Conservation (phyloP, 1,140 invertebrate genomes). For the Calephelis nemesis region DNA sequence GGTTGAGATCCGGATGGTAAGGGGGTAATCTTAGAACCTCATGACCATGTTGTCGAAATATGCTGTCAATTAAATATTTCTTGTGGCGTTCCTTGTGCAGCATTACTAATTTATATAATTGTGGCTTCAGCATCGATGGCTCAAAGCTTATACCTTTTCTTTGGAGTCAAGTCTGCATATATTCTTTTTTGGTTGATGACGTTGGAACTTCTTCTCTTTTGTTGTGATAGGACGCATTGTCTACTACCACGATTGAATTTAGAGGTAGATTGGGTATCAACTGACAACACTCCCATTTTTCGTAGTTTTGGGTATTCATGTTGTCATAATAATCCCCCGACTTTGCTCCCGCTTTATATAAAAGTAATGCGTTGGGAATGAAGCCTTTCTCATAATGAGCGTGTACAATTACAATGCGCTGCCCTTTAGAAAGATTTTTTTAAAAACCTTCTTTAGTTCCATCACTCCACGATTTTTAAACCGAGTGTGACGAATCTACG, state of each 20-base stretch:
- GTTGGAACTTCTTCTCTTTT: neutral
- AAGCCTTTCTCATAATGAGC: conserved; percentile 19
- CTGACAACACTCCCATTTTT: conserved; percentile 5
- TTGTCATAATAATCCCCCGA: too few relatives aligned
- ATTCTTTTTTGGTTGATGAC: neutral
- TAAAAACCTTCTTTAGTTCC: too few relatives aligned
- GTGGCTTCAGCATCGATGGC: neutral
- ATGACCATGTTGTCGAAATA: neutral
- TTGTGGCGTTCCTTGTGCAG: conserved; percentile 3
- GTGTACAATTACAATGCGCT: too few relatives aligned
- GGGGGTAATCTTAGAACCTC: too few relatives aligned
- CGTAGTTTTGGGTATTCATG: too few relatives aligned
- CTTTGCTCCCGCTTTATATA: conserved; percentile 22
- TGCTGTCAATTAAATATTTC: neutral
- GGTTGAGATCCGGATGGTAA: too few relatives aligned
- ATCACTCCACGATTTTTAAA: too few relatives aligned
- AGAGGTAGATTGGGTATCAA: conserved; percentile 37
- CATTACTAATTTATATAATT: conserved; percentile 4
- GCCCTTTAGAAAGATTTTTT: too few relatives aligned
- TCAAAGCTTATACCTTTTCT: neutral
- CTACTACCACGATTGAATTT: conserved; percentile 24
- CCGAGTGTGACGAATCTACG: too few relatives aligned
- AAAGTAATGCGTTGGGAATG: conserved; percentile 36
- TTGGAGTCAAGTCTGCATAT: neutral
- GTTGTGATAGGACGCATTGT: conserved; percentile 11